Conservation (phyloP, 2,113 vertebrate genomes). For the Pterocles burchelli region DNA sequence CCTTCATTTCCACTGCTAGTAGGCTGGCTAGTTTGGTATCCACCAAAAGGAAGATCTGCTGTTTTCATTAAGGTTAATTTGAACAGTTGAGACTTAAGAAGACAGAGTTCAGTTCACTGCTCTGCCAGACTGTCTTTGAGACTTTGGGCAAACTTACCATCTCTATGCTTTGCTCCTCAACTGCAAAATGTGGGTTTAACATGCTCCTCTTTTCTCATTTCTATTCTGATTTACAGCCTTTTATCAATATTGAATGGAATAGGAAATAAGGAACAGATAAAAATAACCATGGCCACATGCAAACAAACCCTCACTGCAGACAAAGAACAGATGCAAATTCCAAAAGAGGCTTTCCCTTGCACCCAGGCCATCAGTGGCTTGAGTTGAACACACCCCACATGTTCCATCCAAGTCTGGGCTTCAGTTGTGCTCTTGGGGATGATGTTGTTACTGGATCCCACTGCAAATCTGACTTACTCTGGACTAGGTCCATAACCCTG, state of each 20-base stretch:
- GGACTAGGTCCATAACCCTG: not conserved
- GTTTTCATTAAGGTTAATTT: not conserved
- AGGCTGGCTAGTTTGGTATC: not conserved
- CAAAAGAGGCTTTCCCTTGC: not conserved
- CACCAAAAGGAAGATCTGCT: not conserved
- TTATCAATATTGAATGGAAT: not conserved
- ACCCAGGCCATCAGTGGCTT: not conserved
- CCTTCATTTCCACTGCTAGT: not conserved
- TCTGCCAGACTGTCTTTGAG: not conserved
- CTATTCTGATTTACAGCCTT: not conserved
- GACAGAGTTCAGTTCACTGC: not conserved
- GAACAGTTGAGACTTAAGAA: not conserved
- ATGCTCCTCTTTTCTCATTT: not conserved
- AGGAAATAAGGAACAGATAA: not conserved
- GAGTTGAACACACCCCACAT: not conserved
- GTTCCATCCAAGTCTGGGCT: not conserved
- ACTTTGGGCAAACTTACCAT: not conserved
- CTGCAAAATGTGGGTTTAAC: not conserved
- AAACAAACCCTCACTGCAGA: not conserved
- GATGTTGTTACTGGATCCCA: not conserved
- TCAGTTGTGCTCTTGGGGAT: not conserved
- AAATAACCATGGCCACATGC: not conserved
- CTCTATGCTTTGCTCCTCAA: not conserved
- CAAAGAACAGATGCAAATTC: not conserved
- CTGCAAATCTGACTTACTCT: not conserved